Evolutionary conservation across 2,888 invertebrate species (phyloP), one percentile per base, ranked within the genome.

Genomic region (Encarsia formosa): DNA sequence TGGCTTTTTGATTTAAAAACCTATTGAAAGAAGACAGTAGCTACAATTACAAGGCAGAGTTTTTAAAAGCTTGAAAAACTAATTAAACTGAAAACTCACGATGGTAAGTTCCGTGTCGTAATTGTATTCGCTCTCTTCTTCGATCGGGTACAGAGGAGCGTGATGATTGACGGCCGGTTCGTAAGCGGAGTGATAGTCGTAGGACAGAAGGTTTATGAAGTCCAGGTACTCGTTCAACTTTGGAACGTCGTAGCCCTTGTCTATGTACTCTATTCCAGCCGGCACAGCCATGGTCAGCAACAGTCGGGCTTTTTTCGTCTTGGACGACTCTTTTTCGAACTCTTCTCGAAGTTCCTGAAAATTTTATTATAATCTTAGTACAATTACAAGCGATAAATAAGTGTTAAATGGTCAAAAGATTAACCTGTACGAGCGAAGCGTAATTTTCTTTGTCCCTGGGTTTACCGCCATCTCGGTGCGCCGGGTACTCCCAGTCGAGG

Each of bases 221-320:
- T 94, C 94, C 62, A 93, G 76, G 72, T 92, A 90, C 84, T 85
- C 86, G 71, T 91, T 90, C 50, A 96, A 76, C 63, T 87, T 87
- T 55, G 87, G 87, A 50, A 96, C 82, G 65, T 96, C 94, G 70
- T 92, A 96, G 57, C 95, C 95, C 70, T 93, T 91, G 68, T 92
- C 87, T 61, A 95, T 88, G 68, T 93, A 92, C 70, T 94, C 91
- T 61, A 91, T 87, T 19, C 94, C 94, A 2, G 94, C 94, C 0
- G 94, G 94, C 24, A 95, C 91, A 11, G 95, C 95, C 87, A 95
- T 92, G 5, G 95, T 91, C 16, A 96, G 77, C 45, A 95, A 77
- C 26, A 95, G 79, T 57, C 86, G 73, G 1, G 88, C 79, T 64
- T 89, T 82, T 58, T 91, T 91, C 4, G 91, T 90, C 76, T 91